These are phyloP conservation scores for Ophthalmolycus amberensis DNA, from an alignment of 2,113 vertebrate species.

Conservation along the genomic window DNA sequence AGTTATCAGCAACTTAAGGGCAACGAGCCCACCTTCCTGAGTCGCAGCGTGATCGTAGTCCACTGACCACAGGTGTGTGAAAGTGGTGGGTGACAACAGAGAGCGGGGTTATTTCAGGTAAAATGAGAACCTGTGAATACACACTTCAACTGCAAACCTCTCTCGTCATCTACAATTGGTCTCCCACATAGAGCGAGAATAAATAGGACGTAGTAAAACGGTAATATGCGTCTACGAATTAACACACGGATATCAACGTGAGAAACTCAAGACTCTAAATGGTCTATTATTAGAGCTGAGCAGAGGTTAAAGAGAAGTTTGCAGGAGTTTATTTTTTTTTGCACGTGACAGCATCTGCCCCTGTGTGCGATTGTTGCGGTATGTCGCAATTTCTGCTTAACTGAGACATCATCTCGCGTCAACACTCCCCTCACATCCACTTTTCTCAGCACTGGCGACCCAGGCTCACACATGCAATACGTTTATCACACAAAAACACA, in stretches of 20 bases:
- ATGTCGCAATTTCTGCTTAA: slow-evolving; percentile 44
- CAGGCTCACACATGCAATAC: slow-evolving; percentile 6
- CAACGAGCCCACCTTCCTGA: slow-evolving; percentile 13
- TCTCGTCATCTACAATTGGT: not conserved
- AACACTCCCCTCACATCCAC: slow-evolving; percentile 32
- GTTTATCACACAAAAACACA: not conserved
- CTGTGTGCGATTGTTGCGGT: slow-evolving; percentile 19
- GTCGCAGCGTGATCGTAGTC: not conserved
- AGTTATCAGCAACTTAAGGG: not conserved
- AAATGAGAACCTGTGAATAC: not conserved
- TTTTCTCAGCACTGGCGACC: not conserved
- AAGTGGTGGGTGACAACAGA: not conserved
- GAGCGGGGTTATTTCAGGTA: slow-evolving; percentile 11
- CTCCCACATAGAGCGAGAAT: not conserved
- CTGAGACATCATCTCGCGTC: slow-evolving; percentile 49
- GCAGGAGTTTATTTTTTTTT: not conserved
- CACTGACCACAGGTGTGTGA: slow-evolving; percentile 29
- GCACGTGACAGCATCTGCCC: not conserved
- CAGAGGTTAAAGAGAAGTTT: not conserved
- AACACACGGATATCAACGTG: not conserved
- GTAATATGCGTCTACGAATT: not conserved
- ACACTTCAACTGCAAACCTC: not conserved
- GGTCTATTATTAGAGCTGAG: too few relatives aligned
- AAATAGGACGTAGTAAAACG: not conserved
- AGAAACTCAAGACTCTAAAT: not conserved